Base-by-base conservation (phyloP, 2,888 invertebrate genomes). In the Pammene fasciana region DNA sequence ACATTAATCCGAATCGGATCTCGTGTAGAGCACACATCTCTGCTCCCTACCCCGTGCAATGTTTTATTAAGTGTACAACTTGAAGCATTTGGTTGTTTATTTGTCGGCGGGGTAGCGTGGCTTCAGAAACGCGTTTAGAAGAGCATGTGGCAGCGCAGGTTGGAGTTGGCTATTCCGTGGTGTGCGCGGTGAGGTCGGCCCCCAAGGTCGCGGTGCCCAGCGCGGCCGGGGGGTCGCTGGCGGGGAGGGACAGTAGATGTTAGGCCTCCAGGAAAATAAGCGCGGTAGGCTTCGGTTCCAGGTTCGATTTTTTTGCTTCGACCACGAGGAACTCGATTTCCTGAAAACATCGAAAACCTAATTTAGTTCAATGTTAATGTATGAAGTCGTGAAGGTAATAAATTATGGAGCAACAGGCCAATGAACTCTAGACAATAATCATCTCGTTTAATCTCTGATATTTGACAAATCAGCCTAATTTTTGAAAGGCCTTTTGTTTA, bases 281-380 rank as follows among this genome's bases (percentile, higher is more conserved):
- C 77, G 97, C 97, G 82, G 97, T 97, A 77, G 97, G 97, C 93
- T 97, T 97, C 81, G 97, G 97, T 93, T 97, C 97, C 90, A 97
- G 93, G 90, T 97, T 97, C 81, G 97, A 97, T 91, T 97, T 97
- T 92, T 97, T 97, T 78, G 97, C 97, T 93, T 97, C 97, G 75
- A 97, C 95, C 78, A 99, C 98, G 83, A 98, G 94, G 93, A 99
- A 97, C 93, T 98, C 97, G 90, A 98, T 97, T 86, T 97, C 96
- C 89, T 95, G 95, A n/a, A 84, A 82, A 71, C 1, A 4, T 26
- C 1, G 26, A 16, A 61, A 13, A 5, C 11, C 7, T 14, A 13
- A 14, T 48, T n/a, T 38, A 41, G 38, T 26, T 16, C 8, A 5
- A 16, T 11, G 5, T 41, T 18, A 13, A 41, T 57, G 18, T 16